Base-by-base conservation (phyloP, 2,113 vertebrate genomes). In the Phasianus colchicus region DNA sequence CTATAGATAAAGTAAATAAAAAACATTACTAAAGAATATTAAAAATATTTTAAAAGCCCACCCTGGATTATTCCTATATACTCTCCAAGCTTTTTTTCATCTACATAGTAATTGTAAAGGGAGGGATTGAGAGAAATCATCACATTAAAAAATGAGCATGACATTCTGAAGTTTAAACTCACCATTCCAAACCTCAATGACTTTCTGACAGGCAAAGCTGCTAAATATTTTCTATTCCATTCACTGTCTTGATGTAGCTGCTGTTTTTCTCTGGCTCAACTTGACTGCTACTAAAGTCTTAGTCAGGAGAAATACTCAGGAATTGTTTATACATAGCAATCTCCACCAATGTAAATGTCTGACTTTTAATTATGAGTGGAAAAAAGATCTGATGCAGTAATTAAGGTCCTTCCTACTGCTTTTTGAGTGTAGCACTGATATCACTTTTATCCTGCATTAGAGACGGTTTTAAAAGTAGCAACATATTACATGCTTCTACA, bases 201-300 rank as follows among this genome's bases (percentile, higher is more conserved):
- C 63, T 79, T 92, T 96, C 88, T 77, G n/a, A 83, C 29, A 38
- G 73, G 45, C 42, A 67, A 73, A 65, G 22, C 42, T 87, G 95
- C 43, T 88, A 79, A 96, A 83, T 13, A 40, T 17, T 92, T 97
- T 66, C 55, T 36, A 61, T 93, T 96, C 67, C 61, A 77, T 83
- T 93, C 50, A 22, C 57, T 95, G 95, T 96, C 89, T 86, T 96
- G 74, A 92, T 61, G 81, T 9, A 95, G 58, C 11, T 82, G 61
- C 16, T 34, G 42, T 95, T 95, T 95, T 89, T 60, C 67, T 85
- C 50, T 45, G 9, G 73, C 45, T 95, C 65, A 92, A 78, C 83
- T 86, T 91, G 81, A 72, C 87, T 85, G 74, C 69, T 80, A 89
- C 34, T 66, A 66, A 93, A 54, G 36, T 72, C 48, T 13, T 71